phyloP scores from a whole-genome alignment of 2,113 vertebrate genomes.

The Solea senegalensis region DNA sequence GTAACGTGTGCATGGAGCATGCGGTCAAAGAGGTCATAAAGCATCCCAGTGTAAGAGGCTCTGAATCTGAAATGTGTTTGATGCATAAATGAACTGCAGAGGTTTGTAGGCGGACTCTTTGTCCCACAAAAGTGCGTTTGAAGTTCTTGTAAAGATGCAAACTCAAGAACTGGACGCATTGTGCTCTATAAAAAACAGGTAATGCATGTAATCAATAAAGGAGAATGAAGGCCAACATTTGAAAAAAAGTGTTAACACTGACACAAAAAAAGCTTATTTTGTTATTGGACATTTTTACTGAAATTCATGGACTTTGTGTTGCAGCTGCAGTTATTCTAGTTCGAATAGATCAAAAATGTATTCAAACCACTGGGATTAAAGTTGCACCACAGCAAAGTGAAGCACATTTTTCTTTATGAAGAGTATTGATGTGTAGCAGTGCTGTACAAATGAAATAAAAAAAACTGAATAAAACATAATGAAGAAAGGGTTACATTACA shows the following conservation, averaged over 20 bases:
- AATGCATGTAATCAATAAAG: too few species aligned
- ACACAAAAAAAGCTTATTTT: neutral
- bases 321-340: too few species aligned
- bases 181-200: too few species aligned
- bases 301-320: neutral
- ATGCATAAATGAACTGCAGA: neutral
- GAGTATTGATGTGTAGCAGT: too few species aligned
- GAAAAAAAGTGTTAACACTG: neutral
- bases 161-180: too few species aligned
- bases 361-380: neutral
- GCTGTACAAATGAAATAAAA: too few species aligned
- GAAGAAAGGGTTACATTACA: too few species aligned
- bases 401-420: neutral
- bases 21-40: constrained; percentile 27
- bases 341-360: neutral
- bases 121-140: too few species aligned
- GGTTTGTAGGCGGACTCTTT: neutral
- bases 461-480: constrained; percentile 2
- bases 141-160: too few species aligned
- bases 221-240: too few species aligned
- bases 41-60: neutral
- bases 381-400: neutral
- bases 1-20: constrained; percentile 57
- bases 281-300: neutral
- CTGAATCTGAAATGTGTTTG: neutral